Conservation (phyloP, 1,140 invertebrate genomes). For the Polypedilum vanderplanki region DNA sequence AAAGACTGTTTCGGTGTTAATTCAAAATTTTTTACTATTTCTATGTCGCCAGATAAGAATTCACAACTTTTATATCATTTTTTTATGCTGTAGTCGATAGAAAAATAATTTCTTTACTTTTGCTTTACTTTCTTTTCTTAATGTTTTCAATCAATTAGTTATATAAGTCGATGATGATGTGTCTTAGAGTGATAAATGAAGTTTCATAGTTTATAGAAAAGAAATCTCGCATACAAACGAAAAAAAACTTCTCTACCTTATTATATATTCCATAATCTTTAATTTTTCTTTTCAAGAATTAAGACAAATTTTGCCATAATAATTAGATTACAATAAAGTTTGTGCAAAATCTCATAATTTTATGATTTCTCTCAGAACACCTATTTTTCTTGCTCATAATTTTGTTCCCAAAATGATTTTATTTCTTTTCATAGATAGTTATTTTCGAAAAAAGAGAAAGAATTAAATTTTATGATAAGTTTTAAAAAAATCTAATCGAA, state of each 20-base stretch:
- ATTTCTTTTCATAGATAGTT: not conserved
- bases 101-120: not conserved
- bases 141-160: not conserved
- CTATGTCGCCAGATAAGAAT: not conserved
- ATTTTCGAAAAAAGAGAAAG: not conserved
- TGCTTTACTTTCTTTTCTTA: not conserved
- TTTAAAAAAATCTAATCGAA: not conserved
- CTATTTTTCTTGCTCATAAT: not conserved
- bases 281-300: not conserved
- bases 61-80: not conserved
- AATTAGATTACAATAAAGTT: not conserved
- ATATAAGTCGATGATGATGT: not conserved
- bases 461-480: not conserved
- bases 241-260: too few species aligned
- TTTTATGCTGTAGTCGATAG: not conserved
- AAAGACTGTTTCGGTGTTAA: constrained; percentile 5
- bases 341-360: not conserved
- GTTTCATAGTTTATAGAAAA: not conserved
- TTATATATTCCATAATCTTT: too few species aligned
- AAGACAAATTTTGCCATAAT: constrained; percentile 12
- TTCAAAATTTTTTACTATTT: not conserved
- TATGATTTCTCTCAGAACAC: not conserved
- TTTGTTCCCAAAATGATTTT: not conserved
- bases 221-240: not conserved
- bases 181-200: constrained; percentile 18